phyloP scores from a whole-genome alignment of 2,113 vertebrate genomes.

The Clarias macrocephalus region DNA sequence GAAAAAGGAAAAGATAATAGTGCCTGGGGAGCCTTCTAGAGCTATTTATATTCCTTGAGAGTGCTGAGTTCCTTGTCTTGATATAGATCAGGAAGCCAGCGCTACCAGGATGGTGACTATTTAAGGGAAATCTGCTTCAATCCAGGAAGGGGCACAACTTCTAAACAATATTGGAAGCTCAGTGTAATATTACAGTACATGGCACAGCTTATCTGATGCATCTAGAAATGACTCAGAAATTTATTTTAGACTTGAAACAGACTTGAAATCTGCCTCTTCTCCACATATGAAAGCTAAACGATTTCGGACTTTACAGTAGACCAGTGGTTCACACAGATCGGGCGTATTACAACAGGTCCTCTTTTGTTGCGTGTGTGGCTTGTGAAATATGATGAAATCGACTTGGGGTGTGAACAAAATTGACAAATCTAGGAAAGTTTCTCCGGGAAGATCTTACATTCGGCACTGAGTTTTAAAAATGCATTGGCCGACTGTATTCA shows the following conservation, averaged over 20 bases:
- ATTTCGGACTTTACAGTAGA: neutral
- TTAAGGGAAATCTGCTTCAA: slow-evolving; percentile 37
- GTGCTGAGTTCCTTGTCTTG: slow-evolving; percentile 46
- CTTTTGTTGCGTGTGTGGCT: neutral
- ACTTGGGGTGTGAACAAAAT: neutral
- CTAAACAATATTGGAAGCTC: slow-evolving; percentile 14
- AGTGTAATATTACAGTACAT: neutral
- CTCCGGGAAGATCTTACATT: neutral
- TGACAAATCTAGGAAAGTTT: slow-evolving; percentile 29
- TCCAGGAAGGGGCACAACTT: slow-evolving; percentile 4
- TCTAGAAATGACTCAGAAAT: neutral
- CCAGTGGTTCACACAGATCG: slow-evolving; percentile 15
- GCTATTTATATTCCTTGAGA: slow-evolving; percentile 45
- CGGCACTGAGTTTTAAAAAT: neutral
- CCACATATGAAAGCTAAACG: neutral
- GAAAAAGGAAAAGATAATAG: slow-evolving; percentile 8
- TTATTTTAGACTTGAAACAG: neutral
- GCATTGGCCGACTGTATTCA: neutral
- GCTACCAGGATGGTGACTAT: slow-evolving; percentile 34
- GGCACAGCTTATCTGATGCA: slow-evolving; percentile 2
- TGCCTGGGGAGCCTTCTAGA: slow-evolving; percentile 8
- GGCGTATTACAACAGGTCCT: slow-evolving; percentile 22
- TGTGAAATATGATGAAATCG: slow-evolving; percentile 15
- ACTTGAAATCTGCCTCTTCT: neutral
- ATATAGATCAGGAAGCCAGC: slow-evolving; percentile 36